Evolutionary conservation across 2,888 invertebrate species (phyloP).

Genomic region (Phyllotreta striolata): DNA sequence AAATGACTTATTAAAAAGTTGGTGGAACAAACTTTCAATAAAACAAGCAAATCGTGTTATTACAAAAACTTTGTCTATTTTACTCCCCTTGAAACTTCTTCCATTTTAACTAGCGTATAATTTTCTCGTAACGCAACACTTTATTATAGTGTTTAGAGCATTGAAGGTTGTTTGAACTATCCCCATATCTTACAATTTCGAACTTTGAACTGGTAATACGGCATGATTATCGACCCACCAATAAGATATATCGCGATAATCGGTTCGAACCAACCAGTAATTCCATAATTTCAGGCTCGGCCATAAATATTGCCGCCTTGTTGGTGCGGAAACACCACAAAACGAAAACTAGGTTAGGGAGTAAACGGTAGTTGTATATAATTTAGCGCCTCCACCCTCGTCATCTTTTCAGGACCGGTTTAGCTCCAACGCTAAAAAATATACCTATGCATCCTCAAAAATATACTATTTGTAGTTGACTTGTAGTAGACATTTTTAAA

Average conservation of each 20-base stretch:
- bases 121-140: no score
- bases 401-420: constrained; percentile 15
- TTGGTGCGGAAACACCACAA: constrained; percentile 34
- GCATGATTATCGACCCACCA: constrained; percentile 8
- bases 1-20: no score
- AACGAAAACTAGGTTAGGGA: constrained; percentile 37
- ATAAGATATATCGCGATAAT: constrained; percentile 27
- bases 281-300: constrained; percentile 30
- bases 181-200: constrained; percentile 17
- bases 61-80: no score
- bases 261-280: constrained; percentile 21
- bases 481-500: no score
- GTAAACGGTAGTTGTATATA: constrained; percentile 37
- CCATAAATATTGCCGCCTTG: constrained; percentile 33
- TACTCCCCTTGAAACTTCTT: no score
- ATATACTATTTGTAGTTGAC: no score
- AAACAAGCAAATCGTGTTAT: no score
- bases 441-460: no score
- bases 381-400: constrained; percentile 31
- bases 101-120: no score
- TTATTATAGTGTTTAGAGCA: no score
- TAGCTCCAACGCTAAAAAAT: neutral
- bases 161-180: neutral
- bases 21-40: no score
- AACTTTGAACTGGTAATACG: constrained; percentile 21